Percentiles rank a stretch among this genome's conserved stretches.
Conservation (phyloP, 2,113 vertebrate genomes). For the Cepphus grylle region DNA sequence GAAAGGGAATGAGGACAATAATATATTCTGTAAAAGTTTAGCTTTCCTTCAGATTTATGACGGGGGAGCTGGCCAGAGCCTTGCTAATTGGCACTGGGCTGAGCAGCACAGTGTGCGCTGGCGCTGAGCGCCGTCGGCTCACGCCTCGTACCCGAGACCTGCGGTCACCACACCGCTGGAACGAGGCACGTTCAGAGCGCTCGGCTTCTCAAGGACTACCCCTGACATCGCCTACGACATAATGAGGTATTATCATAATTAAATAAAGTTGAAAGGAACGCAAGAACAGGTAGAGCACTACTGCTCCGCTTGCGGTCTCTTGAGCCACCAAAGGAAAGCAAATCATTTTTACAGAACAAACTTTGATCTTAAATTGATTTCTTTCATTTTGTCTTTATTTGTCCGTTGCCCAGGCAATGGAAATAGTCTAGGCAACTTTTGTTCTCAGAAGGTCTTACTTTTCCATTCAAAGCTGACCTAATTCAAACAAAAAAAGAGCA, state of each 20-base stretch:
- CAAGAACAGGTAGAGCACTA: no score
- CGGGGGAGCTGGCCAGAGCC: neutral
- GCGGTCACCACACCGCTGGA: neutral
- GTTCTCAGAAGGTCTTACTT: neutral
- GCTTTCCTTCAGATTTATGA: neutral
- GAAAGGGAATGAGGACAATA: neutral
- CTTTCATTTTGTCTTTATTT: neutral
- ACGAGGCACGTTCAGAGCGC: rapidly evolving
- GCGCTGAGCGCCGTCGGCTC: neutral
- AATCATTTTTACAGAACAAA: neutral
- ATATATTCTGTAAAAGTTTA: neutral
- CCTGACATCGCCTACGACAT: rapidly evolving
- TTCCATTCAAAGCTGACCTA: neutral
- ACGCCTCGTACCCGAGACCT: rapidly evolving
- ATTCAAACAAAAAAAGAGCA: neutral
- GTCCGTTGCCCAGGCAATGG: neutral
- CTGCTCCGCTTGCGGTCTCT: neutral
- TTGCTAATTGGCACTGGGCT: neutral
- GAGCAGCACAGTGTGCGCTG: neutral
- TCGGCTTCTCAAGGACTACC: neutral
- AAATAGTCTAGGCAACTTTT: no score
- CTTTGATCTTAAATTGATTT: neutral
- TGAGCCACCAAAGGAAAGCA: neutral
- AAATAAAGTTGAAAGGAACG: neutral
- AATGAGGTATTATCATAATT: no score